phyloP scores from a whole-genome alignment of 2,113 vertebrate genomes.

The Nicator chloris region DNA sequence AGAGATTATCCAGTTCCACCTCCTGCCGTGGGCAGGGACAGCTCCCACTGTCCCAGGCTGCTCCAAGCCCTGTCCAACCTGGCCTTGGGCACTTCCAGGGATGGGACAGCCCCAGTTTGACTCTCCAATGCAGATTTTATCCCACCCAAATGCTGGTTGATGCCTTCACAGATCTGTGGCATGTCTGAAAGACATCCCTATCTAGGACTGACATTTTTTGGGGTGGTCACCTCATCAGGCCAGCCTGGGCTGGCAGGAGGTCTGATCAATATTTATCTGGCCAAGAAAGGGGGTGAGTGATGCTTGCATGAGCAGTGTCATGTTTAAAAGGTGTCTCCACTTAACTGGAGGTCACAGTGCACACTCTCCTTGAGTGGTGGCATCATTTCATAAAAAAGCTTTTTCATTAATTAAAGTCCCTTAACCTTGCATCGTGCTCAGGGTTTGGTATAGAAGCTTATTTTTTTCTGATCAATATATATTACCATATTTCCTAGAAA shows the following conservation, averaged over 20 bases:
- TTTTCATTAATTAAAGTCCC: slow-evolving; percentile 63
- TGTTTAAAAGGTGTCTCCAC: not conserved
- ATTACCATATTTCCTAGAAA: slow-evolving; percentile 65
- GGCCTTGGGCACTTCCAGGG: not conserved
- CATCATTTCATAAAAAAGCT: slow-evolving; percentile 57
- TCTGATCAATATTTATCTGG: not conserved
- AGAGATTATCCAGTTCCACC: rapidly evolving
- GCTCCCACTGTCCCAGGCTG: rapidly evolving
- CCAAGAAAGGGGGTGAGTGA: not conserved
- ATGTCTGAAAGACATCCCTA: not conserved
- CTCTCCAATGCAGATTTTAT: not conserved
- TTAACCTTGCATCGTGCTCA: slow-evolving; percentile 29
- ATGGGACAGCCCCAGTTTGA: not conserved
- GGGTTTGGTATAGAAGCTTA: slow-evolving; percentile 23
- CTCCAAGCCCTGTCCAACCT: not conserved
- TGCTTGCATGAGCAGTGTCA: not conserved
- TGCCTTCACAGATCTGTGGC: not conserved
- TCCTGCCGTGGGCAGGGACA: not conserved
- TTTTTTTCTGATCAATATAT: slow-evolving; percentile 60
- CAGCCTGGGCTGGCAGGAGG: not conserved
- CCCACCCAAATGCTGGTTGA: not conserved
- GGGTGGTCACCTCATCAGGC: not conserved
- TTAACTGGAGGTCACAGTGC: slow-evolving; percentile 22
- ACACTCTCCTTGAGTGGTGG: not conserved
- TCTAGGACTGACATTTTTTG: not conserved